These are phyloP conservation scores for Rhabdophis nuchalis DNA, from an alignment of 2,797 vertebrate species.

Conservation along the genomic window DNA sequence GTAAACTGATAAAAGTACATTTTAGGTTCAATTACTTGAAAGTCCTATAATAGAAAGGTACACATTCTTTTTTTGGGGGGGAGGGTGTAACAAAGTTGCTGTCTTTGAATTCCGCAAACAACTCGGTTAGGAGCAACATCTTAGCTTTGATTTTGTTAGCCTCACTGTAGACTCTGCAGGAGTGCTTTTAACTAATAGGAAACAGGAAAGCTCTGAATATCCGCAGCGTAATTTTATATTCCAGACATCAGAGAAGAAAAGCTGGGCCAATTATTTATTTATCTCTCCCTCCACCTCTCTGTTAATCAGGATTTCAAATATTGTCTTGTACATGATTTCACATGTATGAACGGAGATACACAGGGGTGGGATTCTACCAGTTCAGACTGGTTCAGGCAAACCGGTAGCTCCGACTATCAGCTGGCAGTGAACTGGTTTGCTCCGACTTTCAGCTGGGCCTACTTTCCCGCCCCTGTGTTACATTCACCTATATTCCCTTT, in stretches of 20 bases:
- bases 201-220: slow-evolving; percentile 51
- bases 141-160: slow-evolving; percentile 68
- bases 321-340: slow-evolving; percentile 9
- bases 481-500: too few species aligned
- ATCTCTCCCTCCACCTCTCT: slow-evolving; percentile 19
- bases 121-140: slow-evolving; percentile 62
- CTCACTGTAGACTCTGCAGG: slow-evolving; percentile 58
- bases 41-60: slow-evolving; percentile 59
- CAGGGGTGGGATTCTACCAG: too few species aligned
- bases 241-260: slow-evolving; percentile 48
- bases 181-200: slow-evolving; percentile 57
- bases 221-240: slow-evolving; percentile 48
- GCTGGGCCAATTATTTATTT: slow-evolving; percentile 38
- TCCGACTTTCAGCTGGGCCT: too few species aligned
- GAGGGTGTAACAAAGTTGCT: slow-evolving; percentile 59
- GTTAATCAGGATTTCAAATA: slow-evolving; percentile 18
- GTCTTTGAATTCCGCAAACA: slow-evolving; percentile 63
- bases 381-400: too few species aligned
- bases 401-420: too few species aligned
- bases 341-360: accelerated
- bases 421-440: too few species aligned
- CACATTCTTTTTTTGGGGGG: slow-evolving; percentile 44
- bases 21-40: slow-evolving; percentile 68
- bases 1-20: slow-evolving; percentile 45
- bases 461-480: too few species aligned